Percentiles rank a stretch among this genome's conserved stretches.
Evolutionary conservation across 2,888 invertebrate genomes (phyloP).

Genomic region (Nymphalis c-album): DNA sequence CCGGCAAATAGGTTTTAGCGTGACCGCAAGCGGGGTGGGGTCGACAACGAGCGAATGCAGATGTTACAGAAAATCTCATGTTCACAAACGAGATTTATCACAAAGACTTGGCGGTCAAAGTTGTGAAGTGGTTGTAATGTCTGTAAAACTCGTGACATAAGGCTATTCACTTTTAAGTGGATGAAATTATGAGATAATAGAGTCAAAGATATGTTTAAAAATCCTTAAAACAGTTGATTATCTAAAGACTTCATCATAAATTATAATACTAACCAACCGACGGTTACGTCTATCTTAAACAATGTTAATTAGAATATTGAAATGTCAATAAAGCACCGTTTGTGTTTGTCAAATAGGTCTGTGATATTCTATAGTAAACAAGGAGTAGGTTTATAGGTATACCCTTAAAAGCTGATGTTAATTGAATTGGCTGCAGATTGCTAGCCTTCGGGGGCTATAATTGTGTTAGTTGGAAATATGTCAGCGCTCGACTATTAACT

Average conservation of each 20-base stretch:
- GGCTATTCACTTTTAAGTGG: conserved; percentile 6
- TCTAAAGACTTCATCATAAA: not conserved
- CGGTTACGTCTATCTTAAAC: not conserved
- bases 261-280: not conserved
- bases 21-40: conserved; percentile 52
- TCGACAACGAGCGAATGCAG: conserved; percentile 59
- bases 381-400: conserved; percentile 29
- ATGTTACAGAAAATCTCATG: conserved; percentile 39
- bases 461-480: conserved; percentile 38
- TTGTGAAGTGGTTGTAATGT: conserved; percentile 15
- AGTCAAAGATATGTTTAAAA: not conserved
- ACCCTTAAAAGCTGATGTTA: conserved; percentile 71
- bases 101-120: conserved; percentile 17
- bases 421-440: conserved; percentile 78
- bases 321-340: conserved; percentile 8
- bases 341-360: conserved; percentile 19
- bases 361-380: conserved; percentile 17
- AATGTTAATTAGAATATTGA: conserved; percentile 6
- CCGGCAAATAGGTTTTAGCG: conserved; percentile 64
- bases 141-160: not conserved
- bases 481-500: conserved; percentile 32
- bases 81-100: conserved; percentile 25
- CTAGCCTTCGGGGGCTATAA: conserved; percentile 58
- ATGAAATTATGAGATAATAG: conserved; percentile 1
- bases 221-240: not conserved